A percentile compares a stretch with the other conserved stretches of the same genome.
These are phyloP conservation scores for Psilanteris sp. DNA, from an alignment of 1,140 invertebrate species.

Conservation along the genomic window DNA sequence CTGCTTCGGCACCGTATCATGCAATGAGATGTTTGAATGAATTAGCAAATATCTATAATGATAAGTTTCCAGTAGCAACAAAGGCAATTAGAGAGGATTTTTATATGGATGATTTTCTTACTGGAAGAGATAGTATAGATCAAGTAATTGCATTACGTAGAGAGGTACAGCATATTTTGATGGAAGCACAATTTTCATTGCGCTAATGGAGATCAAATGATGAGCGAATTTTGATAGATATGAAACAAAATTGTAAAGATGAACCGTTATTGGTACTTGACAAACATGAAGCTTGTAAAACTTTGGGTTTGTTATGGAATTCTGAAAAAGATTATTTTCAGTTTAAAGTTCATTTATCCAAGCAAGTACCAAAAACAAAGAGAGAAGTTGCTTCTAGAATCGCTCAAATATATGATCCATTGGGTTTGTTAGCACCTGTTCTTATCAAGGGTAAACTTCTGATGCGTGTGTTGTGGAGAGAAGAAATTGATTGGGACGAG, in stretches of 20 bases:
- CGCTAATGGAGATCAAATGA: slow-evolving; percentile 14
- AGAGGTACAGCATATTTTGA: background rate
- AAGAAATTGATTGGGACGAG: background rate
- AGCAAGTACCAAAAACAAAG: too few species aligned
- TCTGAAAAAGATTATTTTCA: too few species aligned
- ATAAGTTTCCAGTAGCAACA: slow-evolving; percentile 3
- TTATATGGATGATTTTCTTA: slow-evolving; percentile 31
- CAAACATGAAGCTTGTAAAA: slow-evolving; percentile 6
- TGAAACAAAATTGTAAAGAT: background rate
- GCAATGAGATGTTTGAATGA: background rate
- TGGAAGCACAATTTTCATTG: background rate
- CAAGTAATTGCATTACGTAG: background rate
- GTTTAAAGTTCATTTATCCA: too few species aligned
- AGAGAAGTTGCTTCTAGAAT: background rate
- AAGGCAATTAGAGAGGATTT: background rate
- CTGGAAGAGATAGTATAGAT: slow-evolving; percentile 3
- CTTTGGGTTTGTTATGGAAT: slow-evolving; percentile 5
- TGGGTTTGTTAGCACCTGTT: background rate
- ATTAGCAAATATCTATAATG: background rate
- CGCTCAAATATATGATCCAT: background rate
- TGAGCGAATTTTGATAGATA: background rate
- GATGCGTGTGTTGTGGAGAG: background rate
- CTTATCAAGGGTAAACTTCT: background rate
- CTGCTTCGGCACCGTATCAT: background rate
- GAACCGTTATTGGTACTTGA: slow-evolving; percentile 5